Conservation (phyloP, 2,113 vertebrate genomes). For the Lophotis ruficrista region DNA sequence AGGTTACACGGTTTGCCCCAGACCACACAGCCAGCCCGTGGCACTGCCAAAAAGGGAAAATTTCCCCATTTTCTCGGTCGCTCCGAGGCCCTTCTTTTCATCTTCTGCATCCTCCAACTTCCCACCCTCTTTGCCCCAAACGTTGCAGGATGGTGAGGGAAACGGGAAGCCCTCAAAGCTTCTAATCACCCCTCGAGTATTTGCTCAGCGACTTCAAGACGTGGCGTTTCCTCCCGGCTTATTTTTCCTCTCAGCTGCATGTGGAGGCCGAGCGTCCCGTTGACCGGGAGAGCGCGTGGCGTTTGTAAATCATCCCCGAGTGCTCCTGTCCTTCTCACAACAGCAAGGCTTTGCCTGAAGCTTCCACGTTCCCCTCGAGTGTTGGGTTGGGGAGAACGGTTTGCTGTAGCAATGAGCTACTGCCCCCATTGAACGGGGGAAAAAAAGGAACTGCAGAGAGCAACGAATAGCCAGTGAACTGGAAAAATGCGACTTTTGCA, state of each 20-base stretch:
- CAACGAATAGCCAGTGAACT: neutral
- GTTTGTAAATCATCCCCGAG: neutral
- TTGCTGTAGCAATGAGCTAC: neutral
- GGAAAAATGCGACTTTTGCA: neutral
- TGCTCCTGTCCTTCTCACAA: neutral
- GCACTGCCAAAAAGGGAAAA: neutral
- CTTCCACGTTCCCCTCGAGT: neutral
- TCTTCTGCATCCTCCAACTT: neutral
- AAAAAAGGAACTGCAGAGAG: neutral
- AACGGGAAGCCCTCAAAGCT: neutral
- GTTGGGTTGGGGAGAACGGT: neutral
- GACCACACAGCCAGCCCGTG: slow-evolving; percentile 29
- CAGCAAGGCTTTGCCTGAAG: neutral
- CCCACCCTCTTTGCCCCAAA: neutral
- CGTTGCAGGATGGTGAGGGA: neutral
- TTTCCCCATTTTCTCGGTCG: neutral
- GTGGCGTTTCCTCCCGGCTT: rapidly evolving
- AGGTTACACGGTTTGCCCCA: slow-evolving; percentile 10
- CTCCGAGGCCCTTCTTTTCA: neutral
- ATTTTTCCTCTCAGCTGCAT: rapidly evolving
- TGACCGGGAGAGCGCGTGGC: neutral
- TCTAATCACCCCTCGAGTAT: neutral
- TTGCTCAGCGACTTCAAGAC: neutral
- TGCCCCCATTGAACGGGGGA: neutral
- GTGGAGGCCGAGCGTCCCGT: neutral